A percentile compares a stretch with the other conserved stretches of the same genome.
These are phyloP conservation scores for Patagioenas fasciata DNA, from an alignment of 2,113 vertebrate species.

Conservation along the genomic window DNA sequence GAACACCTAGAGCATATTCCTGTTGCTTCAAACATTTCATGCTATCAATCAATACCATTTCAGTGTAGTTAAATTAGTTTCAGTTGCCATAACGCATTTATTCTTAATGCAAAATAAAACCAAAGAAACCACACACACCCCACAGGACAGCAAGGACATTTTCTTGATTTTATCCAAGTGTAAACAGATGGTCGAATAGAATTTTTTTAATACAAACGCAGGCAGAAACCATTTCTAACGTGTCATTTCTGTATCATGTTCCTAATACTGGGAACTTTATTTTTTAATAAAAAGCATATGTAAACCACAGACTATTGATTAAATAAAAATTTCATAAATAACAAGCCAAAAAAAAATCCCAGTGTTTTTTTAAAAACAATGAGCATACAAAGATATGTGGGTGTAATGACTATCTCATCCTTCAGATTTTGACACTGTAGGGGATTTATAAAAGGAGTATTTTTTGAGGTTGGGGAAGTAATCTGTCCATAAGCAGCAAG, in stretches of 20 bases:
- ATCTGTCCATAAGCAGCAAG: not conserved
- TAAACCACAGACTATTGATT: not conserved
- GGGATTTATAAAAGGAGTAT: not conserved
- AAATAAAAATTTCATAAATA: not conserved
- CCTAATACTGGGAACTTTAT: not conserved
- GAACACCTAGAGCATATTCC: not conserved
- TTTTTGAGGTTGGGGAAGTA: not conserved
- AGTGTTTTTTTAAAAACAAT: not conserved
- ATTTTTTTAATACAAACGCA: not conserved
- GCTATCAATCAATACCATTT: not conserved
- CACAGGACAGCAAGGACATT: not conserved
- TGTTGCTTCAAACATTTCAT: not conserved
- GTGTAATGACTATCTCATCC: not conserved
- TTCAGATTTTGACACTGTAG: not conserved
- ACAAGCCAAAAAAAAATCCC: not conserved
- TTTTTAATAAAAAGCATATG: slow-evolving; percentile 27
- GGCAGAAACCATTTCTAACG: slow-evolving; percentile 12
- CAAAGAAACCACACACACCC: not conserved
- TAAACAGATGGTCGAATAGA: slow-evolving; percentile 23
- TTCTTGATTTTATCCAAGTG: not conserved
- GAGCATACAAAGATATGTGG: not conserved
- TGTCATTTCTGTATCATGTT: not conserved
- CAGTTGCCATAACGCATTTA: not conserved
- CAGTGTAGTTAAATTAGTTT: not conserved
- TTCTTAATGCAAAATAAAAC: not conserved